These are phyloP conservation scores for Rhynchophorus ferrugineus DNA, from an alignment of 1,140 invertebrate species.

Conservation along the genomic window DNA sequence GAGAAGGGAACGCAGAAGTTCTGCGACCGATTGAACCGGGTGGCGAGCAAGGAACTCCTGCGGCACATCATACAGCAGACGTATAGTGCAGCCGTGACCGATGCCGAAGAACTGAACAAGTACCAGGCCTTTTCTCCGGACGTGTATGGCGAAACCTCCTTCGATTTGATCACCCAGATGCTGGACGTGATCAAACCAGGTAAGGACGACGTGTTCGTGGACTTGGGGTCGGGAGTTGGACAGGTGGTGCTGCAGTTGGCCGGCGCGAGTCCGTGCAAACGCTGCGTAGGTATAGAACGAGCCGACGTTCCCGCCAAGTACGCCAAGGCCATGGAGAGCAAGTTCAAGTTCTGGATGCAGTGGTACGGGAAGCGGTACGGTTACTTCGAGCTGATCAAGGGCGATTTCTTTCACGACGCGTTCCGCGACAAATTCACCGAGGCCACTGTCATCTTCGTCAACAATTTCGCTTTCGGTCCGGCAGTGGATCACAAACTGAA, in stretches of 20 bases:
- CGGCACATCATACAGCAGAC: slow-evolving; percentile 18
- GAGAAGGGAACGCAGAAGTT: slow-evolving; percentile 21
- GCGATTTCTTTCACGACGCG: slow-evolving; percentile 18
- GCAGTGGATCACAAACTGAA: slow-evolving; percentile 17
- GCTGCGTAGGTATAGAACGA: slow-evolving; percentile 16
- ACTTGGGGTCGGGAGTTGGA: slow-evolving; percentile 19
- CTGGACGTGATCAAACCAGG: slow-evolving; percentile 15
- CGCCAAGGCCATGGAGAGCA: slow-evolving; percentile 12
- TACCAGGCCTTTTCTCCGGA: slow-evolving; percentile 22
- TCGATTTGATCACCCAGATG: slow-evolving; percentile 17
- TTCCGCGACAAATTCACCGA: slow-evolving; percentile 14
- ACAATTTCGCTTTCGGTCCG: slow-evolving; percentile 20
- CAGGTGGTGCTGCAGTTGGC: slow-evolving; percentile 17
- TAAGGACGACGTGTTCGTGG: slow-evolving; percentile 22
- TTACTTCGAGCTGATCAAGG: slow-evolving; percentile 10
- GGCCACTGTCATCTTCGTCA: slow-evolving; percentile 17
- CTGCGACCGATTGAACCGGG: slow-evolving; percentile 16
- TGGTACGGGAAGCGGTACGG: slow-evolving; percentile 19
- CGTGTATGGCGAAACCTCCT: slow-evolving; percentile 20
- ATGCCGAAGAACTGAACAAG: slow-evolving; percentile 19
- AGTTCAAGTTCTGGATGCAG: slow-evolving; percentile 21
- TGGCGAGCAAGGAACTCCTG: slow-evolving; percentile 9
- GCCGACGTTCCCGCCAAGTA: slow-evolving; percentile 16
- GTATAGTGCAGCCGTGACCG: slow-evolving; percentile 15
- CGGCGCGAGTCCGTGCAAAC: slow-evolving; percentile 7